These are phyloP conservation scores for Dicycla oo DNA, from an alignment of 2,888 invertebrate genomes.

Conservation along the genomic window DNA sequence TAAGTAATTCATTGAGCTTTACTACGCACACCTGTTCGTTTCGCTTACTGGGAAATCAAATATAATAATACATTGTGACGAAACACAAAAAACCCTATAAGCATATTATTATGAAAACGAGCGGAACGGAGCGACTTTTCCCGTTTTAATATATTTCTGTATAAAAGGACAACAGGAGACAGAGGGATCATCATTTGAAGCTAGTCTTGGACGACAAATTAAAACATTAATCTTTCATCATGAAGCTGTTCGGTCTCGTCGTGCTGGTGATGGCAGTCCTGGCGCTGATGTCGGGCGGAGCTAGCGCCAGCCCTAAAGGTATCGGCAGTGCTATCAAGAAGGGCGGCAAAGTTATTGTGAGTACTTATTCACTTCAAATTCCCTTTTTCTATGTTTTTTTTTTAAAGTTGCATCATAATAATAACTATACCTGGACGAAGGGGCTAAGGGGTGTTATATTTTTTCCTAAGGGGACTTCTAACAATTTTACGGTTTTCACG, in stretches of 20 bases:
- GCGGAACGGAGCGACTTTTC: background rate
- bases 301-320: conserved; percentile 47
- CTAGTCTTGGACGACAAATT: background rate
- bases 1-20: background rate
- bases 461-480: background rate
- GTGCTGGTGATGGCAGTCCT: conserved; percentile 43
- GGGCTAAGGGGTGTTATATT: background rate
- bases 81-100: conserved; percentile 31
- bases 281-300: conserved; percentile 44
- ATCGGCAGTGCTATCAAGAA: conserved; percentile 61
- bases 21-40: background rate
- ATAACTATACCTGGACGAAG: background rate
- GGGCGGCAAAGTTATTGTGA: conserved; percentile 67
- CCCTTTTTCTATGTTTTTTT: background rate
- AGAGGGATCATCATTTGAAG: conserved; percentile 7
- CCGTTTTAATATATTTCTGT: conserved; percentile 3
- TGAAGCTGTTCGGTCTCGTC: conserved; percentile 48
- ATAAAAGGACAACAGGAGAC: conserved; percentile 8
- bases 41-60: conserved; percentile 15
- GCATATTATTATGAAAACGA: background rate
- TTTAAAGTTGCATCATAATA: too few relatives aligned
- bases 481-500: background rate
- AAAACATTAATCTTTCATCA: conserved; percentile 3
- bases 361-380: conserved; percentile 31
- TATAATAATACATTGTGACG: conserved; percentile 16